Evolutionary conservation across 2,113 vertebrate species (phyloP).

Genomic region (Pseudopodoces humilis): DNA sequence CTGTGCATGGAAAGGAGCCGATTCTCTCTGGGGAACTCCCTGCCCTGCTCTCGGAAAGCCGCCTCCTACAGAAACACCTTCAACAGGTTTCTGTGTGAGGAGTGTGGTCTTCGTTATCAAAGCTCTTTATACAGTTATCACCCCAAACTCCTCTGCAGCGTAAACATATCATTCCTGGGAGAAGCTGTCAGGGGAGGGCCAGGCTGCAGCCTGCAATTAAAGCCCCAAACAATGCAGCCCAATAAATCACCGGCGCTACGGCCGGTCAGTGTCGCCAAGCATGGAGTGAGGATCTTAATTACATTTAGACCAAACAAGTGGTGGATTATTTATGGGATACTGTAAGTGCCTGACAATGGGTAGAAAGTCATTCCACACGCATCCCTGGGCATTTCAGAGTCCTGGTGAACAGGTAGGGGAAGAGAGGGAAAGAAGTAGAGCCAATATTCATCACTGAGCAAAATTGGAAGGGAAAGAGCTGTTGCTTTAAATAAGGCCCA

Average conservation of each 20-base stretch:
- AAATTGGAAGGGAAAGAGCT: slow-evolving; percentile 34
- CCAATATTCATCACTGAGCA: slow-evolving; percentile 3
- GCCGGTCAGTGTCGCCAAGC: slow-evolving; percentile 68
- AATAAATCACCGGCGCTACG: slow-evolving; percentile 61
- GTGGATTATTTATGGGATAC: slow-evolving; percentile 69
- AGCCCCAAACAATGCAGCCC: slow-evolving; percentile 60
- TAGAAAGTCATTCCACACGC: slow-evolving; percentile 36
- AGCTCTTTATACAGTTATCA: slow-evolving; percentile 54
- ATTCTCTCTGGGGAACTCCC: slow-evolving; percentile 12
- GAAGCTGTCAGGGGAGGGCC: slow-evolving; percentile 54
- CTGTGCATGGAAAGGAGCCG: slow-evolving; percentile 11
- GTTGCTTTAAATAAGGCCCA: slow-evolving; percentile 57
- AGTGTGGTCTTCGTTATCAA: slow-evolving; percentile 41
- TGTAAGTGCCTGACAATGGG: slow-evolving; percentile 58
- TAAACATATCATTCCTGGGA: slow-evolving; percentile 68
- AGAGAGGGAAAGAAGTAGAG: slow-evolving; percentile 9
- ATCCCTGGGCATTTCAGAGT: slow-evolving; percentile 24
- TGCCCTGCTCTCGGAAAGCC: not conserved
- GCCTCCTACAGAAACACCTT: slow-evolving; percentile 15
- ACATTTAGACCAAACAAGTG: slow-evolving; percentile 70
- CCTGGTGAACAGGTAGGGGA: not conserved
- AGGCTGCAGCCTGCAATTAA: slow-evolving; percentile 67
- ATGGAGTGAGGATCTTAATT: slow-evolving; percentile 72
- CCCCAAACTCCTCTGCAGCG: slow-evolving; percentile 43
- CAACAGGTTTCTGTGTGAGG: slow-evolving; percentile 21